Conservation (phyloP, 1,140 invertebrate species). For the Tetragnatha versicolor region DNA sequence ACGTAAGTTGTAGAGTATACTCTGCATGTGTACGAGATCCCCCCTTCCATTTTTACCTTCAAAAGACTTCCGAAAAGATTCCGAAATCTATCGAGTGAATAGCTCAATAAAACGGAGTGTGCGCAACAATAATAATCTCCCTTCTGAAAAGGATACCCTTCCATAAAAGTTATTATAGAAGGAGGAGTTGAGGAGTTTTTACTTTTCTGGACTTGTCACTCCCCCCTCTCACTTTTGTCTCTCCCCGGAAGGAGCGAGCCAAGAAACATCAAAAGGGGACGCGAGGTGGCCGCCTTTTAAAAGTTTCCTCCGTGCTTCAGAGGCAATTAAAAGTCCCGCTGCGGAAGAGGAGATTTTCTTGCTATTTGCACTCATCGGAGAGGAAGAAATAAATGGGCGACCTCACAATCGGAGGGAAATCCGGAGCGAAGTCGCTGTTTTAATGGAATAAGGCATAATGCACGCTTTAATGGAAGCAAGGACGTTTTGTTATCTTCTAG, state of each 20-base stretch:
- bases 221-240: constrained; percentile 4
- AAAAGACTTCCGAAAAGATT: constrained; percentile 2
- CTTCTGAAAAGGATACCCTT: constrained; percentile 13
- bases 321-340: constrained; percentile 39
- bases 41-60: no score
- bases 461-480: constrained; percentile 39
- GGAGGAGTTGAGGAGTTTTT: constrained; percentile 22
- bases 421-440: constrained; percentile 18
- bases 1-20: no score
- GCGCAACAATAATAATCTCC: neutral
- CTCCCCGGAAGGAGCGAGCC: constrained; percentile 6
- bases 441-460: constrained; percentile 50
- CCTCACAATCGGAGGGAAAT: constrained; percentile 46
- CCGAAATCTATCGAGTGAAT: constrained; percentile 15
- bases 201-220: neutral
- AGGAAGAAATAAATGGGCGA: constrained; percentile 49
- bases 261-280: constrained; percentile 44
- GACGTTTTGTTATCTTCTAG: constrained; percentile 41
- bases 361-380: constrained; percentile 46
- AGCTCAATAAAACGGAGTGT: neutral
- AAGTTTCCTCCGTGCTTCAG: constrained; percentile 20
- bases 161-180: no score
- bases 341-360: constrained; percentile 36
- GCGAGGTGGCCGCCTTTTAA: constrained; percentile 11
- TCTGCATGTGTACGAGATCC: no score